Evolutionary conservation across 2,797 vertebrate genomes (phyloP).

Genomic region (Lagodon rhomboides): DNA sequence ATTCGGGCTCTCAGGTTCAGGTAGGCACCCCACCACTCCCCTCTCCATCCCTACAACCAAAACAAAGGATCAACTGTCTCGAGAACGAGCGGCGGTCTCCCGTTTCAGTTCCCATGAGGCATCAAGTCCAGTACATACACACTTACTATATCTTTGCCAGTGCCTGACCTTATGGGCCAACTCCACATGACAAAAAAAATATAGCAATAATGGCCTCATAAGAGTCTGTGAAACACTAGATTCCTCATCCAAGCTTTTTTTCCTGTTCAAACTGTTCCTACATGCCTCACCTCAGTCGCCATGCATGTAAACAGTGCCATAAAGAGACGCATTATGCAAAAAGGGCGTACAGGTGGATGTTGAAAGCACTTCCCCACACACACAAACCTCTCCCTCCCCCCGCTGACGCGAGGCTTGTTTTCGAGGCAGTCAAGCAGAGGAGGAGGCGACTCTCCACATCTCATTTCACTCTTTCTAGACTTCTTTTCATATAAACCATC

Average conservation of each 20-base stretch:
- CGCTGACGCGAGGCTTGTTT: conserved; percentile 40
- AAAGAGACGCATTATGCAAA: conserved; percentile 20
- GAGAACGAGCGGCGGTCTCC: conserved; percentile 57
- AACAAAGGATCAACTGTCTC: conserved; percentile 82
- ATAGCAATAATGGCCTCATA: background rate
- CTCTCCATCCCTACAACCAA: conserved; percentile 52
- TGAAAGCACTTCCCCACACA: conserved; percentile 10
- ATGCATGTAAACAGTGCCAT: conserved; percentile 9
- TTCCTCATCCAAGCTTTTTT: background rate
- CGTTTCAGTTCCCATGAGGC: conserved; percentile 76
- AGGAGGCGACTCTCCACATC: conserved; percentile 41
- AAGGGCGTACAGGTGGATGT: conserved; percentile 3
- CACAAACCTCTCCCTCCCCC: conserved; percentile 1
- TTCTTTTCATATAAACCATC: conserved; percentile 50
- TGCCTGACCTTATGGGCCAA: conserved; percentile 2
- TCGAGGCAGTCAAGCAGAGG: conserved; percentile 51
- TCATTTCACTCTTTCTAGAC: conserved; percentile 50
- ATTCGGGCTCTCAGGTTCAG: conserved; percentile 69
- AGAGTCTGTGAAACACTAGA: background rate
- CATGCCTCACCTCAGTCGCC: background rate
- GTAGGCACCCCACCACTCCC: conserved; percentile 56
- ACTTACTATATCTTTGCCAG: conserved; percentile 27
- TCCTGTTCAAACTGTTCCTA: background rate
- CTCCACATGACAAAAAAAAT: background rate
- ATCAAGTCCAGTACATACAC: conserved; percentile 49